These are phyloP conservation scores for Anthrax anthrax DNA, from an alignment of 2,888 invertebrate species.

Conservation along the genomic window DNA sequence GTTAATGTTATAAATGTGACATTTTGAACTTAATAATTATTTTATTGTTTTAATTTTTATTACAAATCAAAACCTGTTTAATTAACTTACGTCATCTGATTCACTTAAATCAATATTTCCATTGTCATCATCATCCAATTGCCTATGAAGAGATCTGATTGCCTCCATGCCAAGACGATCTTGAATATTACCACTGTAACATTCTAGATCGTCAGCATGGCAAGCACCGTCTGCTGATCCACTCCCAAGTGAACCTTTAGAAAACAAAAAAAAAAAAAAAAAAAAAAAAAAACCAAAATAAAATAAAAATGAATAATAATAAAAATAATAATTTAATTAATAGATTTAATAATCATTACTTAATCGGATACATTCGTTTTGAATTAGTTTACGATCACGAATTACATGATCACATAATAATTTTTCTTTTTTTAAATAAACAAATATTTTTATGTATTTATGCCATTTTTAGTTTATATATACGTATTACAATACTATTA, in stretches of 20 bases:
- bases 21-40: too few species aligned
- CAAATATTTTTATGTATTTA: too few species aligned
- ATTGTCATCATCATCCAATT: slow-evolving; percentile 95
- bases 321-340: not conserved
- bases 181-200: slow-evolving; percentile 51
- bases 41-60: too few species aligned
- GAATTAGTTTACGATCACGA: too few species aligned
- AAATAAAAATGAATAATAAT: not conserved
- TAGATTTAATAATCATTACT: too few species aligned
- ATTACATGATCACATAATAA: too few species aligned
- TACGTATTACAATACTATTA: too few species aligned
- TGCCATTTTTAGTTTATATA: too few species aligned
- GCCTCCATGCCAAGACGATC: slow-evolving; percentile 86
- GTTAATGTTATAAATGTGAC: too few species aligned
- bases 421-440: too few species aligned
- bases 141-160: slow-evolving; percentile 79
- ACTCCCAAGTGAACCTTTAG: slow-evolving; percentile 24
- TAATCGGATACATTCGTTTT: too few species aligned
- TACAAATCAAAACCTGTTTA: too few species aligned
- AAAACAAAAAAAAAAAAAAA: slow-evolving; percentile 3
- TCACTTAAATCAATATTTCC: slow-evolving; percentile 94
- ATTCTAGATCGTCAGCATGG: slow-evolving; percentile 52
- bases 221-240: slow-evolving; percentile 30
- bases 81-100: slow-evolving; percentile 88
- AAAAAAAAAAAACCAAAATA: not conserved